These are phyloP conservation scores for Gavia stellata DNA, from an alignment of 2,113 vertebrate genomes.

Conservation along the genomic window DNA sequence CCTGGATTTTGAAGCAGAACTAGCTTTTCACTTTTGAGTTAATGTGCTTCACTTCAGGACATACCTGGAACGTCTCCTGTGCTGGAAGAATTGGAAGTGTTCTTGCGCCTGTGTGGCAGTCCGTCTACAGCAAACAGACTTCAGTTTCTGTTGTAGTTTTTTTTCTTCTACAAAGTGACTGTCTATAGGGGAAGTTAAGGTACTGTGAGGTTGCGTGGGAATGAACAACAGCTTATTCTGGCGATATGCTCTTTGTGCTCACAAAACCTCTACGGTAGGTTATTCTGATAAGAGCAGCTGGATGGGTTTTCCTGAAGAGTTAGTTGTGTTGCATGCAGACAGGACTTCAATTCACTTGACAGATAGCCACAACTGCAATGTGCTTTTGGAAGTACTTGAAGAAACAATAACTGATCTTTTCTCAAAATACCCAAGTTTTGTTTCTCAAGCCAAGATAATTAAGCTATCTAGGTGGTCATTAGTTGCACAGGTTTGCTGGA, in stretches of 20 bases:
- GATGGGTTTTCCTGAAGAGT: neutral
- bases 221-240: neutral
- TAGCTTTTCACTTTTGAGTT: neutral
- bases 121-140: neutral
- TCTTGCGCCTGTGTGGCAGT: accelerated
- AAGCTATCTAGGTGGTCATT: neutral
- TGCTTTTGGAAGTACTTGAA: neutral
- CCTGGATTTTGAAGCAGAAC: neutral
- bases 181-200: neutral
- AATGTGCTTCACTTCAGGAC: neutral
- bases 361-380: neutral
- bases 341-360: neutral
- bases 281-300: neutral
- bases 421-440: neutral
- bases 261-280: neutral
- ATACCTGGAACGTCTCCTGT: accelerated
- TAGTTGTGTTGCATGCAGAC: neutral
- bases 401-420: neutral
- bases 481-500: neutral
- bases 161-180: neutral
- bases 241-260: neutral
- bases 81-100: neutral
- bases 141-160: neutral
- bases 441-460: neutral
- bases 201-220: neutral